Base-by-base conservation (phyloP, 2,113 vertebrate species). In the Plecotus auritus region DNA sequence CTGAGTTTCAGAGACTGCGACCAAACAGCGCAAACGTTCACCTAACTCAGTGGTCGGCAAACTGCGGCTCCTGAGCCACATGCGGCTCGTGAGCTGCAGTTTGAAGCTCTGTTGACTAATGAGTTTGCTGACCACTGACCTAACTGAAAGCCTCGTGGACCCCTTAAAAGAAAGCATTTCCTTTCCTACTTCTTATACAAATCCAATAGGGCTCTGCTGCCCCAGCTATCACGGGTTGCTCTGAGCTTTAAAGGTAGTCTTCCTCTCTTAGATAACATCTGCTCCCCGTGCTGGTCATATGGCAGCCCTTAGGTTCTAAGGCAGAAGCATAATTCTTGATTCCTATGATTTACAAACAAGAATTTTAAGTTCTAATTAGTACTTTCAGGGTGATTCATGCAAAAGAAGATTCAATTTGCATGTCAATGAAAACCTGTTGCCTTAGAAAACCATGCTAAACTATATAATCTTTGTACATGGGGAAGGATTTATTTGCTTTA, bases 311-410 rank as follows among this genome's bases (percentile, higher is more conserved):
- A 97, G 93, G 64, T 88, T 85, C 77, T 93, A 93, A 95, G 72
- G 77, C 92, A 70, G 2, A 2, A 28, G 26, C 14, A 74, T 94
- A 90, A 95, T 93, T 97, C 90, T 78, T 73, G 23, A 66, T 66
- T 95, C 26, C n/a, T 66, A 66, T 66, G 88, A 96, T 95, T 92
- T 97, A 93, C 94, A 96, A 97, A 97, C 40, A 97, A 97, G 90
- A 51, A 89, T 97, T 97, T 96, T 91, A 97, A 77, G 61, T 98
- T 96, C 85, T 97, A 96, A 97, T 97, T 98, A 96, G 92, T 97
- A 96, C 94, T 96, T 97, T 96, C 85, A 95, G 93, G 59, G 85
- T 90, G 30, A 92, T 96, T 97, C 97, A 32, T 96, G 61, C 45
- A 78, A 97, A 96, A 16, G 78, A 93, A 5, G 17, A 7, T 85